Percentiles rank a stretch among this genome's conserved stretches.
Conservation (phyloP, 2,113 vertebrate genomes). For the Psettodes erumei region DNA sequence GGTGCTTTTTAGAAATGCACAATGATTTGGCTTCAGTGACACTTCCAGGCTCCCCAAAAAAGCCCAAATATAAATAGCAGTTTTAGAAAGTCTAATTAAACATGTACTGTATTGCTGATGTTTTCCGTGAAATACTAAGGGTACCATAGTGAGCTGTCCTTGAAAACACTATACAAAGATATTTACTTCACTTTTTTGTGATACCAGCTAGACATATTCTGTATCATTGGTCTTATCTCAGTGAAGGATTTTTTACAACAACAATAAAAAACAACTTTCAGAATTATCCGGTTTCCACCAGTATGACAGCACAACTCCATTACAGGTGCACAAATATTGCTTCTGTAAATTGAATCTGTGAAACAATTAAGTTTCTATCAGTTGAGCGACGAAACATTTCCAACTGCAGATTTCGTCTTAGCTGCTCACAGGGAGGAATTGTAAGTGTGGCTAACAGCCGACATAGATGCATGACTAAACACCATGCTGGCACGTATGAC, state of each 20-base stretch:
- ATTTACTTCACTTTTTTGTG: neutral
- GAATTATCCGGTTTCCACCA: neutral
- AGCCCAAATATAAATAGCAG: neutral
- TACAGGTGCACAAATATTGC: neutral
- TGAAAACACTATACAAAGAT: neutral
- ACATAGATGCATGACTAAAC: conserved; percentile 69
- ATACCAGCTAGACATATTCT: neutral
- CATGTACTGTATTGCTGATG: neutral
- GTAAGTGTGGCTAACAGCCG: conserved; percentile 38
- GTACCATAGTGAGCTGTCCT: neutral
- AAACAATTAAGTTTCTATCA: neutral
- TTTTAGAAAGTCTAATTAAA: neutral
- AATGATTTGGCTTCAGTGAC: neutral
- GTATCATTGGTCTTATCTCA: no score
- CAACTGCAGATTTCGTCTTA: conserved; percentile 15
- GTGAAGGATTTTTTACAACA: no score
- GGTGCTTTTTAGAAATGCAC: neutral
- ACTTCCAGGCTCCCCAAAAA: neutral
- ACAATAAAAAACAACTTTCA: neutral
- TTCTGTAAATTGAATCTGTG: neutral
- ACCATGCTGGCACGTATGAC: conserved; percentile 63
- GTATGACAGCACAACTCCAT: neutral
- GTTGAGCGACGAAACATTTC: conserved; percentile 9
- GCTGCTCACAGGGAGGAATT: conserved; percentile 24
- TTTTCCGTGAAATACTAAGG: neutral